Evolutionary conservation across 2,113 vertebrate species (phyloP), one percentile per base, ranked within the genome.

Genomic region (Pedetes capensis): DNA sequence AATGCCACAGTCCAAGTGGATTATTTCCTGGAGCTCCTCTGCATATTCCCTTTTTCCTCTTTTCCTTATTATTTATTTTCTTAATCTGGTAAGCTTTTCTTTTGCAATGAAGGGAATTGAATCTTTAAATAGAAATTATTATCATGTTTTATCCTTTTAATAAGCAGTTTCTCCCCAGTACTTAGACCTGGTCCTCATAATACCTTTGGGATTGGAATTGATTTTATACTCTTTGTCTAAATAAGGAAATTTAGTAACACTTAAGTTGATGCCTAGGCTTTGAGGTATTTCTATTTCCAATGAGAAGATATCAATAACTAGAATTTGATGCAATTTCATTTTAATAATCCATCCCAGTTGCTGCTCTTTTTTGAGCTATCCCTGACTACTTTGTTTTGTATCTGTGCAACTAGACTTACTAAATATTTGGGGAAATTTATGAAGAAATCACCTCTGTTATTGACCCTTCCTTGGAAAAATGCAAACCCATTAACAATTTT

Each of bases 391-490:
- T 94, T 94, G 16, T 92, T 14, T 68, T 79, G 51, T 68, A 57
- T 17, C 8, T 93, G 29, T 72, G 55, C 47, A 72, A 14, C 93
- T 86, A 55, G 32, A 74, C 29, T 95, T 72, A 42, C 32, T 87
- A 79, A 87, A 87, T 82, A 87, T 84, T 61, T 87, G 44, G 34
- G 51, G 32, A 95, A 75, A 79, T 84, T 79, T 94, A 23, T 84
- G 29, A 90, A 87, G 8, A 84, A 89, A 59, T 75, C 44, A 25
- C 16, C 42, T 6, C 8, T 61, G 37, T 55, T 88, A 29, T 57
- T 25, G 74, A 76, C 32, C 10, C 17, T 75, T 88, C 13, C 22
- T 27, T 59, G 84, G 64, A 84, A 87, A 84, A 94, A 49, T 80
- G 20, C 9, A 87, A 63, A 85, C 14, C 29, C 7, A 69, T 68